Percentiles rank a stretch among this genome's conserved stretches.
Conservation (phyloP, 2,888 invertebrate genomes). For the Dryadula phaetusa region DNA sequence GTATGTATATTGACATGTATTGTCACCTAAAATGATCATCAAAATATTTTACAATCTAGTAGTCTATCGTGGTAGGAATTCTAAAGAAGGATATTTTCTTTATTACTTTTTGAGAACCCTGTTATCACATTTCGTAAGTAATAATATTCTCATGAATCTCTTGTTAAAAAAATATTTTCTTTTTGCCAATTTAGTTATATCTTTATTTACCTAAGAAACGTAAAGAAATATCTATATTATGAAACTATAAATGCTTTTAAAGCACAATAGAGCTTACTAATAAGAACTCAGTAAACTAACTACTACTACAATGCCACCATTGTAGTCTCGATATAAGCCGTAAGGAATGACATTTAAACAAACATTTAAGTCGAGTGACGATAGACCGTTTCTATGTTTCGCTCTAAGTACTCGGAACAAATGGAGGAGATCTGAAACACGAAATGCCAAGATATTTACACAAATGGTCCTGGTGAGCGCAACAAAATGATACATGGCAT, state of each 20-base stretch:
- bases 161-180: too few relatives aligned
- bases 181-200: too few relatives aligned
- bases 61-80: conserved; percentile 21
- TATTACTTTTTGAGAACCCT: conserved; percentile 20
- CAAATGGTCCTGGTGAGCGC: conserved; percentile 9
- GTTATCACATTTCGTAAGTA: neutral
- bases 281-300: neutral
- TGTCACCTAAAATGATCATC: too few relatives aligned
- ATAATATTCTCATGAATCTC: too few relatives aligned
- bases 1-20: too few relatives aligned
- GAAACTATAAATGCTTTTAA: neutral
- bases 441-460: conserved; percentile 38
- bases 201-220: too few relatives aligned
- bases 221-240: neutral
- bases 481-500: neutral
- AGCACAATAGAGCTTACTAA: neutral
- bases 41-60: neutral
- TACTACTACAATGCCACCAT: conserved; percentile 5
- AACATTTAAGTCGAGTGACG: conserved; percentile 20
- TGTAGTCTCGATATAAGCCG: conserved; percentile 10
- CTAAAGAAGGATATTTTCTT: conserved; percentile 21
- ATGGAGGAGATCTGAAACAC: conserved; percentile 31
- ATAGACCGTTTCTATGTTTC: conserved; percentile 18
- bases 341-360: conserved; percentile 30
- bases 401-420: conserved; percentile 36